Evolutionary conservation across 2,888 invertebrate genomes (phyloP).

Genomic region (Geotrupes spiniger): DNA sequence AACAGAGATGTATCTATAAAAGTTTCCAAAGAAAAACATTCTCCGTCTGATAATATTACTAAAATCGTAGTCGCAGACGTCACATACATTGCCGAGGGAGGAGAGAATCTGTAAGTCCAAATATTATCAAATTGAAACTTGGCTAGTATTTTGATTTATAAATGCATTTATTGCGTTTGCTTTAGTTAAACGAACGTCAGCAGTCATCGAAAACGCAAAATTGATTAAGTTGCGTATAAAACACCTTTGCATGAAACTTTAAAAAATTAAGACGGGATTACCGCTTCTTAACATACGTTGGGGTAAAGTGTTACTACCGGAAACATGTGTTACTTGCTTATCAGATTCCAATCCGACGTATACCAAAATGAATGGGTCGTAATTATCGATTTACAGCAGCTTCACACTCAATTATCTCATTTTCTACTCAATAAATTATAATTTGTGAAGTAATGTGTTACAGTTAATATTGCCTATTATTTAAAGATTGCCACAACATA

Average conservation of each 20-base stretch:
- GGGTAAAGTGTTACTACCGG: constrained; percentile 23
- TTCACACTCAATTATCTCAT: constrained; percentile 38
- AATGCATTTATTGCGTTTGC: constrained; percentile 23
- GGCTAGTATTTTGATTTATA: constrained; percentile 26
- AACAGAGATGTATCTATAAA: constrained; percentile 1
- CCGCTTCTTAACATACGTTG: background rate
- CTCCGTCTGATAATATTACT: constrained; percentile 36
- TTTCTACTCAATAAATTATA: constrained; percentile 34
- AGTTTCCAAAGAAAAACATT: constrained; percentile 32
- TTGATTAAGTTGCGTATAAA: too few relatives aligned
- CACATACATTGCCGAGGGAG: constrained; percentile 37
- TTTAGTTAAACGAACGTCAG: too few relatives aligned
- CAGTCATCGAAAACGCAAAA: too few relatives aligned
- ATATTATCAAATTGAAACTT: constrained; percentile 37
- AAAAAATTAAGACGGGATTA: background rate
- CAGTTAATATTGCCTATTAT: too few relatives aligned
- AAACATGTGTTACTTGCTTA: constrained; percentile 35
- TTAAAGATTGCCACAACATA: too few relatives aligned
- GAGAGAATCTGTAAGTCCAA: constrained; percentile 45
- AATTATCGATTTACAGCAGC: constrained; percentile 36
- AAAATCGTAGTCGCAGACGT: constrained; percentile 36
- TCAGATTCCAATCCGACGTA: constrained; percentile 32
- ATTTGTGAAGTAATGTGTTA: constrained; percentile 19
- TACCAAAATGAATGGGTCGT: constrained; percentile 33
- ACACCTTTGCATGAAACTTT: background rate